These are phyloP conservation scores for Chaetodon trifasciatus DNA, from an alignment of 2,797 vertebrate genomes.

Conservation along the genomic window DNA sequence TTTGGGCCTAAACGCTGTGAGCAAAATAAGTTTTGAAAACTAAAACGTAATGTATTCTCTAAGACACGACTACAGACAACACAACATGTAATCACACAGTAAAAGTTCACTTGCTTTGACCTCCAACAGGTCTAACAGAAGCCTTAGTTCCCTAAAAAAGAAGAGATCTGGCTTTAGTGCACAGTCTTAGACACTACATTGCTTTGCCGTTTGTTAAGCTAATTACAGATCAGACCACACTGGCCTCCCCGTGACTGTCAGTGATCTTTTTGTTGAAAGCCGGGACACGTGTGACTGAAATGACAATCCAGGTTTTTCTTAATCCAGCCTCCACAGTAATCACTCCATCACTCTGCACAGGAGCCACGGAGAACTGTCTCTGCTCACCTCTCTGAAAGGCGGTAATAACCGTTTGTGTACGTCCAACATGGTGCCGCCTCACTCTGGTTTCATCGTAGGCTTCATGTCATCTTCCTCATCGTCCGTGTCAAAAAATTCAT, in stretches of 20 bases:
- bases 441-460: slow-evolving; percentile 35
- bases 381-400: slow-evolving; percentile 39
- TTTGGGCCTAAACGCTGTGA: neutral
- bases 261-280: neutral
- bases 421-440: neutral
- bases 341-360: neutral
- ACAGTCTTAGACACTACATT: slow-evolving; percentile 1
- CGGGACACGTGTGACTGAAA: neutral
- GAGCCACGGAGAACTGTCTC: neutral
- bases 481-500: slow-evolving; percentile 89
- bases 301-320: slow-evolving; percentile 17
- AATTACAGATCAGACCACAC: slow-evolving; percentile 3
- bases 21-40: slow-evolving; percentile 16
- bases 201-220: neutral
- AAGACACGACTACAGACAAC: slow-evolving; percentile 9
- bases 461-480: slow-evolving; percentile 79
- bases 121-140: slow-evolving; percentile 1
- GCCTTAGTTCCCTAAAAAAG: neutral
- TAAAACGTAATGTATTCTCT: slow-evolving; percentile 10
- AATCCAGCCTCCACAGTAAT: neutral
- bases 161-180: slow-evolving; percentile 13
- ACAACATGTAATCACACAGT: slow-evolving; percentile 14
- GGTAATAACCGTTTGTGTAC: neutral
- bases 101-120: slow-evolving; percentile 11
- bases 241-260: neutral